A percentile compares a stretch with the other conserved stretches of the same genome.
These are phyloP conservation scores for Prosapia bicincta DNA, from an alignment of 2,888 invertebrate genomes.

Conservation along the genomic window DNA sequence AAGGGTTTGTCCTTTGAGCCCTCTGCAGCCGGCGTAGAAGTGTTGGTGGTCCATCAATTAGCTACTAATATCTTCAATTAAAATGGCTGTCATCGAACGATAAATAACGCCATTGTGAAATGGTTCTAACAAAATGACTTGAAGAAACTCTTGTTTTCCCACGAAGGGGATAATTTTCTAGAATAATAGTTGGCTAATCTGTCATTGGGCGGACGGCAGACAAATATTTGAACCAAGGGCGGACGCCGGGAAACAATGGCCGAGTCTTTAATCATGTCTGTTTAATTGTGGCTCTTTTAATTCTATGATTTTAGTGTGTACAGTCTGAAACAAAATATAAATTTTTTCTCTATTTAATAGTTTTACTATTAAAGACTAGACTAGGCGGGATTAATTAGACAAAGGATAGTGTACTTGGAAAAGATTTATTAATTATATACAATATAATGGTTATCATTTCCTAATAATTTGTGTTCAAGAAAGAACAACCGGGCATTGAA, in stretches of 20 bases:
- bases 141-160: background rate
- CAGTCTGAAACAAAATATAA: too few relatives aligned
- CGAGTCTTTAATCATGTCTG: background rate
- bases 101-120: background rate
- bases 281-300: background rate
- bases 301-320: background rate
- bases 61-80: background rate
- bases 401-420: too few relatives aligned
- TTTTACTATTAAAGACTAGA: too few relatives aligned
- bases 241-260: background rate
- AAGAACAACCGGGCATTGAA: too few relatives aligned
- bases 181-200: background rate
- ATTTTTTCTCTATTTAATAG: too few relatives aligned
- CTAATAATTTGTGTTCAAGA: too few relatives aligned
- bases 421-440: too few relatives aligned
- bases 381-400: too few relatives aligned
- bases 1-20: too few relatives aligned
- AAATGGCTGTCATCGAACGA: background rate
- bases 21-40: background rate
- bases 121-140: background rate
- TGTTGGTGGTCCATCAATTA: background rate
- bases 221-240: background rate
- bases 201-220: background rate
- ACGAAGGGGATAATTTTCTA: background rate
- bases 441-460: too few relatives aligned